Evolutionary conservation across 2,888 invertebrate genomes (phyloP).

Genomic region (Eupithecia tripunctaria): DNA sequence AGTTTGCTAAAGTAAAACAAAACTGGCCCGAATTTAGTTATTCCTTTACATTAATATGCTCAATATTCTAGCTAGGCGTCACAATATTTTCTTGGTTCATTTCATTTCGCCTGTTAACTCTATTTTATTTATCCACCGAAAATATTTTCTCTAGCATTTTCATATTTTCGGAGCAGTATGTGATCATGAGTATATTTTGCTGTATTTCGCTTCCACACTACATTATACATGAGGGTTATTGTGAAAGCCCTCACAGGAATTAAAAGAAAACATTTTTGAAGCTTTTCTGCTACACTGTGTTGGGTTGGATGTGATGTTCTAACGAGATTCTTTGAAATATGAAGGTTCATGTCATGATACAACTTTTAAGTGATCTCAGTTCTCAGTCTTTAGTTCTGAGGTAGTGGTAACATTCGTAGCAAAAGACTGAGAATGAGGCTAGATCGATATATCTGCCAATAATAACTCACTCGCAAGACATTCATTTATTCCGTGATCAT

Average conservation of each 20-base stretch:
- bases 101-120: conserved; percentile 22
- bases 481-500: too few species aligned
- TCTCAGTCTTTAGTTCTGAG: too few species aligned
- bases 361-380: too few species aligned
- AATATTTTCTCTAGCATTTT: conserved; percentile 19
- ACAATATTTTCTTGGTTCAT: conserved; percentile 20
- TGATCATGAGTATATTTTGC: conserved; percentile 26
- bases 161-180: not conserved
- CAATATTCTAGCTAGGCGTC: not conserved
- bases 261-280: conserved; percentile 51
- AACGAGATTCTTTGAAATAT: not conserved
- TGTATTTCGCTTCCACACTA: conserved; percentile 43
- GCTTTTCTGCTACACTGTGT: conserved; percentile 17
- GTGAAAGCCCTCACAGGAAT: conserved; percentile 46
- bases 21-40: not conserved
- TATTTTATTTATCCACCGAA: conserved; percentile 17
- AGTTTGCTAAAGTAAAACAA: not conserved
- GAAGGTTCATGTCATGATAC: not conserved
- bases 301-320: not conserved
- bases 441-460: too few species aligned
- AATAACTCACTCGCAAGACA: too few species aligned
- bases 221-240: conserved; percentile 48
- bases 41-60: not conserved
- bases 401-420: too few species aligned
- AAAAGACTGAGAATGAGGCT: too few species aligned